phyloP scores from a whole-genome alignment of 2,797 vertebrate genomes.

The Gambelia wislizenii region DNA sequence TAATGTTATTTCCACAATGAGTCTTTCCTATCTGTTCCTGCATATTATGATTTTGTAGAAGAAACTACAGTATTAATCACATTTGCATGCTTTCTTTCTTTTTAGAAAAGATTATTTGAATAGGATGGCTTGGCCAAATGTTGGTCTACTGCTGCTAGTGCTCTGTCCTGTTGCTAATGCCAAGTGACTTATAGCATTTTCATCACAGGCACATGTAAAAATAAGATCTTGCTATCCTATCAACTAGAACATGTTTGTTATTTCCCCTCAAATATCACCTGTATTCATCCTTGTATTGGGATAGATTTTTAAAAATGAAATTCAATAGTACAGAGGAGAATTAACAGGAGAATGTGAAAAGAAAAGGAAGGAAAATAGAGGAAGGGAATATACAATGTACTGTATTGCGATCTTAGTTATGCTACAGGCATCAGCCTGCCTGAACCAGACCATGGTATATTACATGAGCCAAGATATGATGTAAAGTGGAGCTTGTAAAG shows the following conservation, averaged over 20 bases:
- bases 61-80: neutral
- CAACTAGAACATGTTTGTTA: slow-evolving; percentile 44
- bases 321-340: neutral
- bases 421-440: neutral
- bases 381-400: neutral
- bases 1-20: slow-evolving; percentile 20
- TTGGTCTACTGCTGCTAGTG: slow-evolving; percentile 20
- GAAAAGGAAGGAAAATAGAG: neutral
- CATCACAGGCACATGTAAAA: neutral
- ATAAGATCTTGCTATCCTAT: neutral
- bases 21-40: neutral
- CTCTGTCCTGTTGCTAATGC: neutral
- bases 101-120: neutral
- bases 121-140: slow-evolving; percentile 5
- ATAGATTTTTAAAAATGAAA: neutral
- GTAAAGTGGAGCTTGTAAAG: neutral
- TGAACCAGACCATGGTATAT: neutral
- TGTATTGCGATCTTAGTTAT: neutral
- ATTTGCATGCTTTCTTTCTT: neutral
- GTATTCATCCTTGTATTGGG: neutral
- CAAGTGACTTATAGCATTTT: neutral
- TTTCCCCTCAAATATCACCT: no score
- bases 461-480: neutral
- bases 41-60: neutral
- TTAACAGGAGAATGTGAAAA: neutral